These are phyloP conservation scores for Hetaerina titia DNA, from an alignment of 2,888 invertebrate genomes.

Conservation along the genomic window DNA sequence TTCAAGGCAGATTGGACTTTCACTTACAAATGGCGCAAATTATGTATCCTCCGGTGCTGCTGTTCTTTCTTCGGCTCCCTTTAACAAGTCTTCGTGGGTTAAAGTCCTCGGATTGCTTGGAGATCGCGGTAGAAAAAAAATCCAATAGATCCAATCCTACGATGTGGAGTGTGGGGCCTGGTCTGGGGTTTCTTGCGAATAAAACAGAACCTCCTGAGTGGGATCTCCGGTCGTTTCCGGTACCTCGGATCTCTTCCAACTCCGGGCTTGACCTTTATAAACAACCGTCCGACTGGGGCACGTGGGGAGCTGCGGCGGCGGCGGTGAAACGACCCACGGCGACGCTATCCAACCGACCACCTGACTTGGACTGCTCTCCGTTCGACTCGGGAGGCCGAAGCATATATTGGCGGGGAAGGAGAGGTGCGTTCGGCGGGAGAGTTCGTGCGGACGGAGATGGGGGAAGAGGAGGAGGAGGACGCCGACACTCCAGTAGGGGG, in stretches of 20 bases:
- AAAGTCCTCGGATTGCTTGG: neutral
- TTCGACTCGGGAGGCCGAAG: neutral
- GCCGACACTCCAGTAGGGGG: neutral
- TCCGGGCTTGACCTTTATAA: too few species aligned
- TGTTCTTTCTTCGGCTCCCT: neutral
- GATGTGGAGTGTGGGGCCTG: neutral
- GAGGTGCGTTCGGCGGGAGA: neutral
- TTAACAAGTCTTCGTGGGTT: neutral
- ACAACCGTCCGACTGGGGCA: too few species aligned
- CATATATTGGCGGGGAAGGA: constrained; percentile 61
- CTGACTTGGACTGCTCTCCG: constrained; percentile 48
- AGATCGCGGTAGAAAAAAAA: neutral
- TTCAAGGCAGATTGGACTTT: constrained; percentile 22
- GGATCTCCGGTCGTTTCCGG: neutral
- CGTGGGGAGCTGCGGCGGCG: neutral
- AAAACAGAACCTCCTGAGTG: neutral
- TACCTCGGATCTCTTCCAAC: too few species aligned
- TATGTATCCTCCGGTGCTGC: neutral
- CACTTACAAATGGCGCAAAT: constrained; percentile 6
- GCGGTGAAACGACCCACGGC: neutral
- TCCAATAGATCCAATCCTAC: neutral
- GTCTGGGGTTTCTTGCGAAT: neutral
- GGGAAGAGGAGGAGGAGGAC: neutral
- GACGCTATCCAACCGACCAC: constrained; percentile 23
- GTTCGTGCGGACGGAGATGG: neutral